Evolutionary conservation across 2,888 invertebrate genomes (phyloP).

Genomic region (Oxycera nigricornis): DNA sequence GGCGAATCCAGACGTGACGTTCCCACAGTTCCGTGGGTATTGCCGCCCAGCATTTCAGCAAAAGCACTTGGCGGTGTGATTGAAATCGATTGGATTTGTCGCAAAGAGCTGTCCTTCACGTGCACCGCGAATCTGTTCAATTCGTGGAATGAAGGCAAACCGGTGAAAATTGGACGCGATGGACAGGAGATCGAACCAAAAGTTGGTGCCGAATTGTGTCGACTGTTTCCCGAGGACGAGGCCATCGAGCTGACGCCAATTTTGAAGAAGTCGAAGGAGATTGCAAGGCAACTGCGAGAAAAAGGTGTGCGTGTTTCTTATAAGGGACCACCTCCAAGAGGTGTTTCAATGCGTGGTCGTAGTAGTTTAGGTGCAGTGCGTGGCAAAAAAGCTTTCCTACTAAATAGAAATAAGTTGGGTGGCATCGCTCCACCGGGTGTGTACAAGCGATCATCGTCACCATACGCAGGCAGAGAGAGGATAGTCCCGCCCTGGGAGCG

Average conservation of each 20-base stretch:
- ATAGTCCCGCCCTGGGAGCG: conserved; percentile 70
- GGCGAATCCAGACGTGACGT: conserved; percentile 90
- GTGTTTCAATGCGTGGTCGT: conserved; percentile 59
- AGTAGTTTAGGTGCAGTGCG: conserved; percentile 62
- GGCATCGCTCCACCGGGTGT: conserved; percentile 49
- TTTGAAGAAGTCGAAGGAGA: conserved; percentile 83
- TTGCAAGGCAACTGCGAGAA: conserved; percentile 70
- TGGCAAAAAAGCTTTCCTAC: conserved; percentile 70
- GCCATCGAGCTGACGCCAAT: conserved; percentile 89
- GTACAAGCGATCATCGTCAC: conserved; percentile 66
- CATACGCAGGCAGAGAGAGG: conserved; percentile 65
- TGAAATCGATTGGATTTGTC: conserved; percentile 96
- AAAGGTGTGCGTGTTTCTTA: conserved; percentile 60
- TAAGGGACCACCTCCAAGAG: conserved; percentile 65
- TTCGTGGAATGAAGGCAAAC: conserved; percentile 98
- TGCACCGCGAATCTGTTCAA: conserved; percentile 93
- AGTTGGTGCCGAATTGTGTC: conserved; percentile 89
- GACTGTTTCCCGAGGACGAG: conserved; percentile 92
- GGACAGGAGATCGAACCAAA: conserved; percentile 97
- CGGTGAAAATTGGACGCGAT: conserved; percentile 98
- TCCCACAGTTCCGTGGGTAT: conserved; percentile 89
- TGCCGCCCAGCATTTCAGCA: conserved; percentile 91
- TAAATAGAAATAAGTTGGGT: conserved; percentile 70
- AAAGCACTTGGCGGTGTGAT: conserved; percentile 95
- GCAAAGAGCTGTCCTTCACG: conserved; percentile 91